These are phyloP conservation scores for Chroicocephalus ridibundus DNA, from an alignment of 2,113 vertebrate genomes.

Conservation along the genomic window DNA sequence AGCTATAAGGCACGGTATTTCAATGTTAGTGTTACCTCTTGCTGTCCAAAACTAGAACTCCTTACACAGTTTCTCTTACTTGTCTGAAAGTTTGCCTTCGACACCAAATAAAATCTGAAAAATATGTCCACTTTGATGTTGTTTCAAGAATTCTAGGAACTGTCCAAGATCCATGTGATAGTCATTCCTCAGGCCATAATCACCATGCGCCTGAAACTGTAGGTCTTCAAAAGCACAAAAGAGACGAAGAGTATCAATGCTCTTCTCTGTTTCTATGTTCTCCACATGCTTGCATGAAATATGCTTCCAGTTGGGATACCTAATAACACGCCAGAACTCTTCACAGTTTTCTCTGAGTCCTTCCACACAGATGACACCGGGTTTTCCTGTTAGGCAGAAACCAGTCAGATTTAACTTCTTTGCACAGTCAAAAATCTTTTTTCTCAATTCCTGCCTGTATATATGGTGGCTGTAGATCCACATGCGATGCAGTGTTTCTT, in stretches of 20 bases:
- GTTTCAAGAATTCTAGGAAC: conserved; percentile 76
- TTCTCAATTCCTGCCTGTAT: conserved; percentile 77
- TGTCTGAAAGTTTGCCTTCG: conserved; percentile 69
- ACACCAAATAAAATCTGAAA: conserved; percentile 81
- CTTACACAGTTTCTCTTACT: neutral
- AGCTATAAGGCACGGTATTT: neutral
- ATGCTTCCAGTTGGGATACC: conserved; percentile 80
- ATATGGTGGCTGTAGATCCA: conserved; percentile 84
- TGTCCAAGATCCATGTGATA: conserved; percentile 82
- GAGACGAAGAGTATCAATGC: conserved; percentile 47
- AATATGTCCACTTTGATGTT: conserved; percentile 73
- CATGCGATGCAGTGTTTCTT: conserved; percentile 65
- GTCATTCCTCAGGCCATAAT: conserved; percentile 78
- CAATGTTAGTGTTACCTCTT: neutral
- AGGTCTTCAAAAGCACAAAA: conserved; percentile 76
- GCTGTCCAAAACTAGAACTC: neutral
- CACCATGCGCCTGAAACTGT: conserved; percentile 75
- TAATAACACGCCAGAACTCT: conserved; percentile 77
- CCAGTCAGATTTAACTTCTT: conserved; percentile 76
- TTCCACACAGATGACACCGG: conserved; percentile 79
- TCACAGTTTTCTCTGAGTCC: conserved; percentile 72
- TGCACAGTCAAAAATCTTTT: conserved; percentile 77
- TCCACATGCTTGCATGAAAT: conserved; percentile 80
- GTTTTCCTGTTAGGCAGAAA: conserved; percentile 80
- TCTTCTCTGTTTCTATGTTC: conserved; percentile 51